Evolutionary conservation across 2,113 vertebrate genomes (phyloP).

Genomic region (Oceanites oceanicus): DNA sequence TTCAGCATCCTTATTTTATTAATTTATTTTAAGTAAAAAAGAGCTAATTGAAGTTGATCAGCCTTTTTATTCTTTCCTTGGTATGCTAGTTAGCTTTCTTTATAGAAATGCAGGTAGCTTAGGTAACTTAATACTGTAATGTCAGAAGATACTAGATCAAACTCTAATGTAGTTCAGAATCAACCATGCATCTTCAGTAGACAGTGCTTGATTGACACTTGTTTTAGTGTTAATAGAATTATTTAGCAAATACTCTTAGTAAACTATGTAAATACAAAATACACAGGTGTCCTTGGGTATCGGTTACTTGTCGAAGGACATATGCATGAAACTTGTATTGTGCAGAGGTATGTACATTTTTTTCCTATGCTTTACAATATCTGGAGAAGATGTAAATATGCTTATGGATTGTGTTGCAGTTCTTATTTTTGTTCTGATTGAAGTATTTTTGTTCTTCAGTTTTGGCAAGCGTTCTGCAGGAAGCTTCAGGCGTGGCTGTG

Average conservation of each 20-base stretch:
- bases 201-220: background rate
- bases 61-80: background rate
- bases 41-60: background rate
- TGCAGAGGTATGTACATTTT: background rate
- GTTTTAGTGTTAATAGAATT: background rate
- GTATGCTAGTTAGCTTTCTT: background rate
- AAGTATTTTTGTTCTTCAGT: constrained; percentile 69
- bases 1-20: background rate
- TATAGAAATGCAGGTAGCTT: background rate
- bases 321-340: background rate
- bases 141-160: background rate
- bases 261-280: background rate
- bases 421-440: constrained; percentile 2
- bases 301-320: background rate
- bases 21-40: background rate
- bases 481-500: constrained; percentile 95
- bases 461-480: constrained; percentile 97
- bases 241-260: background rate
- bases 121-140: constrained; percentile 31
- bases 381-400: background rate
- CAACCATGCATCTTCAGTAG: background rate
- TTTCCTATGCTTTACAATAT: background rate
- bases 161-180: background rate
- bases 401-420: background rate
- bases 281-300: background rate